A percentile compares a stretch with the other conserved stretches of the same genome.
Evolutionary conservation across 2,888 invertebrate genomes (phyloP).

Genomic region (Harmothoe impar): DNA sequence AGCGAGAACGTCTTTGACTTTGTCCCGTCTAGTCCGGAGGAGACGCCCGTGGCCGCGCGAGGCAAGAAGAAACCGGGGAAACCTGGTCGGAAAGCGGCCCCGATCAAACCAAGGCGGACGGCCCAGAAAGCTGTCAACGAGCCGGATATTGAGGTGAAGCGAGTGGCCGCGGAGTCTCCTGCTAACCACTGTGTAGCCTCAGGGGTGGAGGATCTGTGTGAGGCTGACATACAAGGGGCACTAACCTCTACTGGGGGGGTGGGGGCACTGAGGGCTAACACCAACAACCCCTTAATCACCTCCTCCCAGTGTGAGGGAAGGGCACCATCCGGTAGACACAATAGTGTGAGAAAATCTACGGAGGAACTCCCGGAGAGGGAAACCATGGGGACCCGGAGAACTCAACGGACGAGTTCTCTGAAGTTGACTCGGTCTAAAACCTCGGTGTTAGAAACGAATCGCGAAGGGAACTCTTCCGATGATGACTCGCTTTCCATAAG

Average conservation of each 20-base stretch:
- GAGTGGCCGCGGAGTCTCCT: not conserved
- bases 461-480: not conserved
- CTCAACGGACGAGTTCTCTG: not conserved
- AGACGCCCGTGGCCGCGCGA: not conserved
- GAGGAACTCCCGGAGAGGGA: not conserved
- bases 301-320: too few relatives aligned
- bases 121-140: not conserved
- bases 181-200: not conserved
- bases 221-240: not conserved
- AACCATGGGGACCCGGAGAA: not conserved
- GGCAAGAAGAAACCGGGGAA: slow-evolving; percentile 47
- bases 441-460: not conserved
- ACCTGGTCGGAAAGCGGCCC: slow-evolving; percentile 1
- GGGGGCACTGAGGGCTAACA: too few relatives aligned
- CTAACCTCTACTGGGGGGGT: too few relatives aligned
- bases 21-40: slow-evolving; percentile 44
- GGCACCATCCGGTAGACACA: too few relatives aligned
- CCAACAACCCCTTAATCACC: too few relatives aligned
- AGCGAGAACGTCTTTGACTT: slow-evolving; percentile 58
- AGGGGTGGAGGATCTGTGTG: not conserved
- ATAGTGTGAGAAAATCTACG: too few relatives aligned
- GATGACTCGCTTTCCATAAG: slow-evolving; percentile 8
- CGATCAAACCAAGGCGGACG: not conserved
- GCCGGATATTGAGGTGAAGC: slow-evolving; percentile 6
- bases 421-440: slow-evolving; percentile 16